phyloP scores from a whole-genome alignment of 2,797 vertebrate species.

The Eulemur rubriventer region DNA sequence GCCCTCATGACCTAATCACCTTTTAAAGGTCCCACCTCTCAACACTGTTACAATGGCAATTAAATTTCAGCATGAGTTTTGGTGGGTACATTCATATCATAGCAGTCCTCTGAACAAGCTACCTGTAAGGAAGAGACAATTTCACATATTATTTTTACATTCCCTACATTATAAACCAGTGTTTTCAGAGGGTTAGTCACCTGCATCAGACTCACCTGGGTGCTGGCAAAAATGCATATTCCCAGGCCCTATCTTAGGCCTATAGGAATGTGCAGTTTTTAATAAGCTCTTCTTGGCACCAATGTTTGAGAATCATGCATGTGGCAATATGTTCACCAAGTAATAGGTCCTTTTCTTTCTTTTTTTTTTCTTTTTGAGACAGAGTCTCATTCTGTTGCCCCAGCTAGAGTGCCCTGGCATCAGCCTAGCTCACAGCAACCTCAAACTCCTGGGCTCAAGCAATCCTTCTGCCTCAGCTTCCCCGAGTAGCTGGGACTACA shows the following conservation, averaged over 20 bases:
- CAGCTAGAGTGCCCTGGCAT: too few species aligned
- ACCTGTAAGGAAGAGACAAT: neutral
- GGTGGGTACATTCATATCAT: too few species aligned
- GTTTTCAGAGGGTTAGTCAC: neutral
- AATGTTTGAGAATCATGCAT: neutral
- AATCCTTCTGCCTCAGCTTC: too few species aligned
- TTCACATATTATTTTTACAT: neutral
- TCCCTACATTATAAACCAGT: neutral
- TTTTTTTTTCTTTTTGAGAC: too few species aligned
- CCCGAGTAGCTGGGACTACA: too few species aligned
- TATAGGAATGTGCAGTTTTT: neutral
- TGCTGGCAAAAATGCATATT: neutral
- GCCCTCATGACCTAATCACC: neutral
- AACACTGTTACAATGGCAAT: neutral
- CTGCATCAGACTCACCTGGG: neutral
- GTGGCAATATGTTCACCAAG: neutral
- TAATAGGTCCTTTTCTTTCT: neutral
- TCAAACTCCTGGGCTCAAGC: too few species aligned
- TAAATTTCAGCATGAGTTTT: neutral
- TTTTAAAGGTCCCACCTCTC: neutral
- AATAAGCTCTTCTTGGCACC: neutral
- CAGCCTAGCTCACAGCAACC: too few species aligned
- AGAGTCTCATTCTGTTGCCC: too few species aligned
- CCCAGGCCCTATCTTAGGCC: neutral
- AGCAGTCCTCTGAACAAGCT: neutral